These are phyloP conservation scores for Heliconius eleuchia DNA, from an alignment of 1,140 invertebrate genomes.

Conservation along the genomic window DNA sequence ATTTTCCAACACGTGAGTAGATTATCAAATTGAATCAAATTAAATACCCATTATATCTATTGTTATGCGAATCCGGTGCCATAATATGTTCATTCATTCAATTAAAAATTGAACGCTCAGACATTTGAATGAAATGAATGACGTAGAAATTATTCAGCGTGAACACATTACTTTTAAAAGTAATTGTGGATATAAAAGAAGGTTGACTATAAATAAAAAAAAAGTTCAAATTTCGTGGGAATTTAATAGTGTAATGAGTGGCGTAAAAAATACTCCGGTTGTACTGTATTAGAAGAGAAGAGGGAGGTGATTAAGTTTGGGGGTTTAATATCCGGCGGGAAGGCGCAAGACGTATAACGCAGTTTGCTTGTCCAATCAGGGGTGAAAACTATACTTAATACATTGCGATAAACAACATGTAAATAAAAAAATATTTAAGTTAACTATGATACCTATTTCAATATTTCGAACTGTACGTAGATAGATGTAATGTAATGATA, in stretches of 20 bases:
- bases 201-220: slow-evolving; percentile 46
- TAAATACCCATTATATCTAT: slow-evolving; percentile 58
- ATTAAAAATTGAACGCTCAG: slow-evolving; percentile 58
- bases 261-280: slow-evolving; percentile 61
- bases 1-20: slow-evolving; percentile 45
- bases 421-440: slow-evolving; percentile 9
- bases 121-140: slow-evolving; percentile 48
- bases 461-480: background rate
- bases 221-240: slow-evolving; percentile 72
- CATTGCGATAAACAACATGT: background rate
- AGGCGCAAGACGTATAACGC: slow-evolving; percentile 75
- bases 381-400: slow-evolving; percentile 43
- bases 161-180: slow-evolving; percentile 72
- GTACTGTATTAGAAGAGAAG: slow-evolving; percentile 70
- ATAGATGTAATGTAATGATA: background rate
- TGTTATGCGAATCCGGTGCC: slow-evolving; percentile 43
- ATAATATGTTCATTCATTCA: slow-evolving; percentile 58
- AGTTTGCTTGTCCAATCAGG: slow-evolving; percentile 58
- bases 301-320: slow-evolving; percentile 77
- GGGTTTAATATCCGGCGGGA: slow-evolving; percentile 72
- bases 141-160: slow-evolving; percentile 75
- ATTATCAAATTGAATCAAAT: slow-evolving; percentile 51
- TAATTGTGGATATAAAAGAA: slow-evolving; percentile 73
- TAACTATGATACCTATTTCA: background rate
- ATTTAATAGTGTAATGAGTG: slow-evolving; percentile 73